Conservation (phyloP, 2,113 vertebrate species). For the Delphinus delphis region DNA sequence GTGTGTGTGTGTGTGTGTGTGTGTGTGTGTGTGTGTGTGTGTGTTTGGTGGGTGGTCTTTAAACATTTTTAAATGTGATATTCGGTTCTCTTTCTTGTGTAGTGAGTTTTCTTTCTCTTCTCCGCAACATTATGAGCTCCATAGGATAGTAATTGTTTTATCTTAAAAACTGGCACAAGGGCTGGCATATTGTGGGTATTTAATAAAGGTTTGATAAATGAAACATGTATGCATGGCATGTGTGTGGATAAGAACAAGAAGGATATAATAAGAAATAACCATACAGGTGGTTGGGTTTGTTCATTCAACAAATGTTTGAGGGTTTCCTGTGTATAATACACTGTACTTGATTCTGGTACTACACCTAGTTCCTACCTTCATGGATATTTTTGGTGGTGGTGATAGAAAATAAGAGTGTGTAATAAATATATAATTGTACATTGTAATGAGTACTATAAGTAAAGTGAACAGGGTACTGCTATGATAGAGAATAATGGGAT, state of each 20-base stretch:
- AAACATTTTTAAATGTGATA: slow-evolving; percentile 5
- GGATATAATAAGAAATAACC: slow-evolving; percentile 24
- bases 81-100: background rate
- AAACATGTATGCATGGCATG: background rate
- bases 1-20: background rate
- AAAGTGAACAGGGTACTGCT: background rate
- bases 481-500: background rate
- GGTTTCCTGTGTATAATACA: background rate
- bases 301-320: background rate
- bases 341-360: background rate
- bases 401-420: slow-evolving; percentile 33
- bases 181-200: background rate
- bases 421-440: background rate
- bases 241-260: background rate
- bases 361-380: background rate
- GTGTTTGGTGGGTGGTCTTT: background rate
- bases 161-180: background rate
- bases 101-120: background rate
- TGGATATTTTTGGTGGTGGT: background rate
- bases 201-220: background rate
- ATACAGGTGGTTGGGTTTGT: background rate
- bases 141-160: background rate
- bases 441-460: background rate
- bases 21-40: background rate
- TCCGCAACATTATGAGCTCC: slow-evolving; percentile 3